These are phyloP conservation scores for Tanytarsus gracilentus DNA, from an alignment of 2,888 invertebrate genomes.

Conservation along the genomic window DNA sequence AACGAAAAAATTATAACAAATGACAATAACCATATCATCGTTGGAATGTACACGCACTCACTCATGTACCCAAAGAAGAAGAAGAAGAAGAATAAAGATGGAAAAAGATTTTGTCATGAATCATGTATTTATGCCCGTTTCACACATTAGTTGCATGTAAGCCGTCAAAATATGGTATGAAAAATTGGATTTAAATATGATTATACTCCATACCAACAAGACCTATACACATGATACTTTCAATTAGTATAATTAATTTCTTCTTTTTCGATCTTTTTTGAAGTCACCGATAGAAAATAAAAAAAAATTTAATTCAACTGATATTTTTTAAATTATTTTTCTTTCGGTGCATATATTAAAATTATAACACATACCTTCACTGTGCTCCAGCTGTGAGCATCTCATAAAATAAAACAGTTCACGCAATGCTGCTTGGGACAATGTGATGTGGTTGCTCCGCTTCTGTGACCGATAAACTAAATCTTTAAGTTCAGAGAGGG, in stretches of 20 bases:
- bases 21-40: neutral
- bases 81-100: slow-evolving; percentile 31
- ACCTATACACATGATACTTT: neutral
- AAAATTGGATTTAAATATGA: slow-evolving; percentile 10
- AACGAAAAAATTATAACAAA: neutral
- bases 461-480: slow-evolving; percentile 56
- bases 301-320: too few relatives aligned
- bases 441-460: slow-evolving; percentile 41
- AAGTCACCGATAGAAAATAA: neutral
- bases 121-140: neutral
- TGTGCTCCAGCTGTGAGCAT: slow-evolving; percentile 75
- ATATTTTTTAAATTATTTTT: too few relatives aligned
- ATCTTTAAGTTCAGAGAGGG: slow-evolving; percentile 66
- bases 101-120: neutral
- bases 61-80: neutral
- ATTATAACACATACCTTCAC: slow-evolving; percentile 42
- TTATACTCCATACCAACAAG: neutral
- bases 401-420: slow-evolving; percentile 87
- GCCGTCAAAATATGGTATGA: neutral
- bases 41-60: neutral
- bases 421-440: slow-evolving; percentile 62
- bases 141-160: neutral
- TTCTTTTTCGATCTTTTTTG: neutral
- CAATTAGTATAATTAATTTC: slow-evolving; percentile 1
- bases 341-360: too few relatives aligned